These are phyloP conservation scores for Brenthis hecate DNA, from an alignment of 2,888 invertebrate species.

Conservation along the genomic window DNA sequence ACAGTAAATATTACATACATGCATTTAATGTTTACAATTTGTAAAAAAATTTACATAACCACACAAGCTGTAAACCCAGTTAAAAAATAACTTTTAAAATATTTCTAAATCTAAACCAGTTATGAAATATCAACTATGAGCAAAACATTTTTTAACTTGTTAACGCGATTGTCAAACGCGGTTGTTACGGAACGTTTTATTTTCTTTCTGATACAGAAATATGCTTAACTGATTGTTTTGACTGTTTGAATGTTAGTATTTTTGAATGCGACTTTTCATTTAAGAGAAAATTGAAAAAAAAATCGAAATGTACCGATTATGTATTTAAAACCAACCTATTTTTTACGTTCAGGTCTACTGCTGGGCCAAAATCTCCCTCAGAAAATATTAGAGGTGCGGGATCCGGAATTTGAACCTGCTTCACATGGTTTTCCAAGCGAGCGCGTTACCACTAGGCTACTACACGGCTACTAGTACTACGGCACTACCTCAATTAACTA, in stretches of 20 bases:
- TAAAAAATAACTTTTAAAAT: slow-evolving; percentile 6
- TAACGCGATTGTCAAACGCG: slow-evolving; percentile 20
- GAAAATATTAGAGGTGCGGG: too few relatives aligned
- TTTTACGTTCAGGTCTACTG: too few relatives aligned
- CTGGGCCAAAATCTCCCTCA: too few relatives aligned
- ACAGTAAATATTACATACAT: not conserved
- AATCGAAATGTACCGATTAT: too few relatives aligned
- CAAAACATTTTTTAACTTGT: slow-evolving; percentile 22
- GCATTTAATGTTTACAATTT: not conserved
- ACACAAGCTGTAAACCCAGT: not conserved
- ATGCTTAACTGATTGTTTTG: slow-evolving; percentile 5
- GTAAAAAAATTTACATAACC: not conserved
- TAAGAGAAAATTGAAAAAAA: not conserved
- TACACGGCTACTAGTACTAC: too few relatives aligned
- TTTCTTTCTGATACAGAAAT: slow-evolving; percentile 1
- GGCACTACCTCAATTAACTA: too few relatives aligned
- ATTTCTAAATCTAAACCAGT: slow-evolving; percentile 18
- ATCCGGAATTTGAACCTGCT: too few relatives aligned
- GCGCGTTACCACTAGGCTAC: too few relatives aligned
- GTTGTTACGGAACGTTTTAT: slow-evolving; percentile 20
- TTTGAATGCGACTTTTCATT: not conserved
- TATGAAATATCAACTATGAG: slow-evolving; percentile 19
- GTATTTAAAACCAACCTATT: too few relatives aligned
- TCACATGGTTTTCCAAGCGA: too few relatives aligned
- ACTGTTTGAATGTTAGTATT: not conserved